Evolutionary conservation across 2,888 invertebrate species (phyloP), one percentile per base, ranked within the genome.

Genomic region (Drosophila mettleri): DNA sequence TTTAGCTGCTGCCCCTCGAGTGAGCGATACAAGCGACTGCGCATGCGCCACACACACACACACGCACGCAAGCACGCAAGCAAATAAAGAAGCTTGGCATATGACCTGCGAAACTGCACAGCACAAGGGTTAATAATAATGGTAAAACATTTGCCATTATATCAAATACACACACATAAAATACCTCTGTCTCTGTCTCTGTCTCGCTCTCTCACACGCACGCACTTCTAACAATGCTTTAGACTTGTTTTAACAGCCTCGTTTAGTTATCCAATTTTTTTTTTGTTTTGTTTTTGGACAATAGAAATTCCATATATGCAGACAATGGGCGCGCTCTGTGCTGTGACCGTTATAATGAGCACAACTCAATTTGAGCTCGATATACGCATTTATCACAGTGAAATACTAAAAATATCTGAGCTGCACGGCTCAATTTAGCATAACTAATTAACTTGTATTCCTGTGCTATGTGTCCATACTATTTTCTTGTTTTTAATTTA

Each of bases 1-100:
- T 36, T 45, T 48, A 29, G 45, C 48, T 18, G 48, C 48, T 24
- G 46, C 53, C 34, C 33, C 62, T 52, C 38, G 43, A 16, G 27
- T 12, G 33, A 43, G 33, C 76, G 83, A 80, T 80, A 79, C 83
- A 80, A 66, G 53, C 67, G 79, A 81, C 51, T 81, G 81, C 80
- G 81, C 83, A 69, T 81, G 83, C 69, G 74, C 81, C 80, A 76
- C n/a, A n/a, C n/a, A 70, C 78, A 53, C 55, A 61, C 43, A 52
- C 46, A 34, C 34, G 18, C 48, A 53, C 27, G 5, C 18, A 16
- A 24, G 57, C 74, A 34, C 54, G 39, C 20, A 41, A 41, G n/a
- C 14, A 41, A 41, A 24, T 4, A 41, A 24, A 41, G 22, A 41
- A 8, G 49, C 31, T 64, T 59, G 63, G 48, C 63, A 65, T 65